Conservation (phyloP, 2,113 vertebrate genomes). For the Podilymbus podiceps region DNA sequence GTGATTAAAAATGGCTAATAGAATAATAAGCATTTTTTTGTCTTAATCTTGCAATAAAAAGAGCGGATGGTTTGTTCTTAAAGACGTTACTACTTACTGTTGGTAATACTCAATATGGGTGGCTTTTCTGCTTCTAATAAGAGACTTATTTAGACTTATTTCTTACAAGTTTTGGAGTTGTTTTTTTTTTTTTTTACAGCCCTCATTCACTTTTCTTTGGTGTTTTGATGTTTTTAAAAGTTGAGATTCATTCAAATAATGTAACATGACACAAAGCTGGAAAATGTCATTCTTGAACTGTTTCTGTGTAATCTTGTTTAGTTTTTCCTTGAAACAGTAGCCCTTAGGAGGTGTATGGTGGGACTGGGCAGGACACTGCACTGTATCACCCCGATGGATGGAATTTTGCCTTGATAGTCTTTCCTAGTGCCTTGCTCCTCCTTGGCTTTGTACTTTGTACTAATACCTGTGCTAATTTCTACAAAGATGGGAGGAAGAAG, state of each 20-base stretch:
- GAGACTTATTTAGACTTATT: not conserved
- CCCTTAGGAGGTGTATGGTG: not conserved
- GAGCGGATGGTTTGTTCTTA: not conserved
- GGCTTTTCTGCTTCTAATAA: not conserved
- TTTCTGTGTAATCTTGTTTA: constrained; percentile 19
- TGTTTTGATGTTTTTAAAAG: not conserved
- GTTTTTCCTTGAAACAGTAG: constrained; percentile 41
- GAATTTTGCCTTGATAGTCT: not conserved
- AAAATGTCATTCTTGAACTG: constrained; percentile 9
- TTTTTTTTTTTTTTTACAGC: not conserved
- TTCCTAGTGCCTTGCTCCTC: not conserved
- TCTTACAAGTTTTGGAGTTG: not conserved
- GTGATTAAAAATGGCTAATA: accelerated
- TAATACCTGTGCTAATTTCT: not conserved
- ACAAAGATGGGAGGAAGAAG: not conserved
- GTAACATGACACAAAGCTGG: constrained; percentile 39
- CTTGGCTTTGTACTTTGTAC: not conserved
- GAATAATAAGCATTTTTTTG: not conserved
- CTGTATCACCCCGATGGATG: not conserved
- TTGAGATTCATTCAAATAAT: constrained; percentile 21
- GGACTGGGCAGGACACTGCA: not conserved
- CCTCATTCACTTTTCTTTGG: not conserved
- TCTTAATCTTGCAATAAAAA: not conserved
- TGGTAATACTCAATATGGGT: not conserved
- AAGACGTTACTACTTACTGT: not conserved